Conservation (phyloP, 2,888 invertebrate genomes). For the Eupithecia subumbrata region DNA sequence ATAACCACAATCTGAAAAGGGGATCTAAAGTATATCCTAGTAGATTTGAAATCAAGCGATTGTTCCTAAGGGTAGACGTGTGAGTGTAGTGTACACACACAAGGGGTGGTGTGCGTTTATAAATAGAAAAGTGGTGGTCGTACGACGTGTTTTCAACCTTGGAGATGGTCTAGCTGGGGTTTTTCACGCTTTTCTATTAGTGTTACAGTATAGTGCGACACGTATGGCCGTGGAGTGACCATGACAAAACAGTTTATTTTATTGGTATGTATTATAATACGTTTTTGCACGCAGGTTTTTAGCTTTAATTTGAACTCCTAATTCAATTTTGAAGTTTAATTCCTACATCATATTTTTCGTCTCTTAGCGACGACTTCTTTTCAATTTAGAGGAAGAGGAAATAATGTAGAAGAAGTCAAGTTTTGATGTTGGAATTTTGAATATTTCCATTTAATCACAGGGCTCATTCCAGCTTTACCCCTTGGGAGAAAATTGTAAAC, state of each 20-base stretch:
- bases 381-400: too few relatives aligned
- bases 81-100: conserved; percentile 39
- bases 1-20: not conserved
- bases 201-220: conserved; percentile 46
- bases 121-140: conserved; percentile 74
- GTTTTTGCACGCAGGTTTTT: not conserved
- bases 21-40: conserved; percentile 40
- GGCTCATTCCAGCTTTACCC: too few relatives aligned
- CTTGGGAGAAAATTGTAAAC: too few relatives aligned
- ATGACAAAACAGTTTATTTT: conserved; percentile 68
- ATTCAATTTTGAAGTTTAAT: not conserved
- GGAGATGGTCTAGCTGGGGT: conserved; percentile 70
- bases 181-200: conserved; percentile 46
- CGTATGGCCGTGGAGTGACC: conserved; percentile 52
- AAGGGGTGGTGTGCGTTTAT: conserved; percentile 73
- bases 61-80: conserved; percentile 25
- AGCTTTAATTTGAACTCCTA: not conserved
- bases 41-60: conserved; percentile 33
- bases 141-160: conserved; percentile 72
- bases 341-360: too few relatives aligned
- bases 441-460: too few relatives aligned
- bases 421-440: too few relatives aligned
- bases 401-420: too few relatives aligned
- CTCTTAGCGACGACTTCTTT: too few relatives aligned
- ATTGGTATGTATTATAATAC: conserved; percentile 58